These are phyloP conservation scores for Penaeus indicus DNA, from an alignment of 1,140 invertebrate genomes.

Conservation along the genomic window DNA sequence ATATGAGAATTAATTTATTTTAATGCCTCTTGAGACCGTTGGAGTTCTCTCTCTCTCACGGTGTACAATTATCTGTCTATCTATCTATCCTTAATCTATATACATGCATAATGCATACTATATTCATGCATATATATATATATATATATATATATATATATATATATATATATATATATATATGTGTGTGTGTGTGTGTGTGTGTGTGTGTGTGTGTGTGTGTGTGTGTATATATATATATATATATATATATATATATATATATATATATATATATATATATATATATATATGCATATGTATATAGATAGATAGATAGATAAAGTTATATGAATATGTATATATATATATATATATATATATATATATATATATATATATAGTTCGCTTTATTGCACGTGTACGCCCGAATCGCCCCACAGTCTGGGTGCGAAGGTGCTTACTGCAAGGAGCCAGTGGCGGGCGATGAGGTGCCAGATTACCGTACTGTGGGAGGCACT, in stretches of 20 bases:
- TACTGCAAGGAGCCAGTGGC: too few relatives aligned
- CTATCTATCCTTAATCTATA: neutral
- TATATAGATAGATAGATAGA: conserved; percentile 11
- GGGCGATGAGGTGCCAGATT: too few relatives aligned
- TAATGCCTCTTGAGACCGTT: too few relatives aligned
- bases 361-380: neutral
- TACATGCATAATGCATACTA: conserved; percentile 6
- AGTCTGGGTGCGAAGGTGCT: too few relatives aligned
- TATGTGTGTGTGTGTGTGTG: neutral
- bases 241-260: conserved; percentile 6
- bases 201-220: neutral
- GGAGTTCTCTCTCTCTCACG: too few relatives aligned
- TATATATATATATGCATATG: conserved; percentile 19
- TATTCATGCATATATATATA: conserved; percentile 43
- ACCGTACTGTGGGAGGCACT: too few relatives aligned
- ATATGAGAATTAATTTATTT: too few relatives aligned
- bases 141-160: conserved; percentile 44
- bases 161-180: conserved; percentile 15
- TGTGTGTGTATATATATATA: conserved; percentile 11
- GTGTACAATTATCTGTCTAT: too few relatives aligned
- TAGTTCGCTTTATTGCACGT: too few relatives aligned
- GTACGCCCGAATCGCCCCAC: too few relatives aligned
- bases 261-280: conserved; percentile 5
- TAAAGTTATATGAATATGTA: neutral
- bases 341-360: neutral